A percentile compares a stretch with the other conserved stretches of the same genome.
Evolutionary conservation across 2,113 vertebrate genomes (phyloP).

Genomic region (Micronycteris hirsuta): DNA sequence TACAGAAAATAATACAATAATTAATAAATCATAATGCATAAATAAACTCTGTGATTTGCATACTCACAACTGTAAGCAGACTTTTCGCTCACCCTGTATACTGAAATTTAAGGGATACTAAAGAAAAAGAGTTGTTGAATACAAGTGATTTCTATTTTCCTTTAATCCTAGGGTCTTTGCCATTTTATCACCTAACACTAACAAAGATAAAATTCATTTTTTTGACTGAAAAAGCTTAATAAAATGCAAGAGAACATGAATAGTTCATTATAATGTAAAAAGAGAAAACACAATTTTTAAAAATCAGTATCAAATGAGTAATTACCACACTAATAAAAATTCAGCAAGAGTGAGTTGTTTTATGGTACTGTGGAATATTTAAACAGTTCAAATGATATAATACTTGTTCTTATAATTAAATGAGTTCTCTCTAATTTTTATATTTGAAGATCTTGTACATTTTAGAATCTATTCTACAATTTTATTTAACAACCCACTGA

Average conservation of each 20-base stretch:
- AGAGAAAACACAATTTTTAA: slow-evolving; percentile 2
- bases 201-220: slow-evolving; percentile 39
- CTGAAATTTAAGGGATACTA: slow-evolving; percentile 42
- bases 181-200: slow-evolving; percentile 54
- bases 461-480: slow-evolving; percentile 8
- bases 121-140: slow-evolving; percentile 41
- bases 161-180: slow-evolving; percentile 39
- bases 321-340: slow-evolving; percentile 53
- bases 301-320: slow-evolving; percentile 52
- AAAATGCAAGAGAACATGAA: slow-evolving; percentile 25
- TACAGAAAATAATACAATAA: background rate
- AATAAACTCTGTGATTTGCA: background rate
- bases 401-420: background rate
- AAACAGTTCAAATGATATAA: background rate
- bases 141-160: slow-evolving; percentile 44
- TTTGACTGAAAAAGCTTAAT: slow-evolving; percentile 45
- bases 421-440: background rate
- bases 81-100: background rate
- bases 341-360: background rate
- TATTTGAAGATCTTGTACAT: background rate
- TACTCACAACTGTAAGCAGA: background rate
- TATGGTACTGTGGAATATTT: background rate
- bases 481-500: slow-evolving; percentile 35
- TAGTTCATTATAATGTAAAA: slow-evolving; percentile 39
- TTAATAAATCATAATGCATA: background rate